Evolutionary conservation across 1,140 invertebrate genomes (phyloP).

Genomic region (Solenopsis invicta): DNA sequence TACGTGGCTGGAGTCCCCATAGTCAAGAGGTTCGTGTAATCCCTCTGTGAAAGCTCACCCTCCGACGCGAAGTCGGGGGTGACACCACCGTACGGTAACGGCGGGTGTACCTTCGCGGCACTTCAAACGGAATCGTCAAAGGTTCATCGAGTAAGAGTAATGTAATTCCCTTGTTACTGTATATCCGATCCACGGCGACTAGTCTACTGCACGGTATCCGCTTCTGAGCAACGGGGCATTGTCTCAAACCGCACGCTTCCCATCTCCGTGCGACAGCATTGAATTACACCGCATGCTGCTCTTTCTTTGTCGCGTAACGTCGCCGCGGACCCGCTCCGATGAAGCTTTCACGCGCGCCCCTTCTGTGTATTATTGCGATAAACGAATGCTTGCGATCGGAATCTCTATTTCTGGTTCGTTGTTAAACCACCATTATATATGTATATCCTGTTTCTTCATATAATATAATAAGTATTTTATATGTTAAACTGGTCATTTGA

Average conservation of each 20-base stretch:
- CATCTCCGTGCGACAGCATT: constrained; percentile 58
- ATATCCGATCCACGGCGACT: constrained; percentile 63
- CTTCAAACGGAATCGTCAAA: constrained; percentile 86
- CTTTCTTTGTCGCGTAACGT: constrained; percentile 51
- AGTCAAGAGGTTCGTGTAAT: constrained; percentile 83
- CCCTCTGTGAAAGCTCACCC: constrained; percentile 83
- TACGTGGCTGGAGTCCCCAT: constrained; percentile 75
- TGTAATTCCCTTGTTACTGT: constrained; percentile 82
- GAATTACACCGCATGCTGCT: constrained; percentile 49
- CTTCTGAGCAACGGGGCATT: constrained; percentile 59
- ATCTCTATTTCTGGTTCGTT: background rate
- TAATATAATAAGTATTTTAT: background rate
- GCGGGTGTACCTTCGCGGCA: constrained; percentile 67
- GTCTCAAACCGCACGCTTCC: constrained; percentile 62
- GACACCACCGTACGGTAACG: constrained; percentile 70
- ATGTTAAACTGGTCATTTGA: no score
- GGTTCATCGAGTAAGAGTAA: constrained; percentile 82
- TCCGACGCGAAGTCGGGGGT: constrained; percentile 78
- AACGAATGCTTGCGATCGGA: constrained; percentile 16
- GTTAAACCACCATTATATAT: background rate
- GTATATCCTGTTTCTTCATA: no score
- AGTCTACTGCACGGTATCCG: constrained; percentile 58
- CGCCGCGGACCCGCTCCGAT: constrained; percentile 23
- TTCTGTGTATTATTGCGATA: constrained; percentile 26
- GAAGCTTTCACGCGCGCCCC: constrained; percentile 49